Evolutionary conservation across 2,113 vertebrate species (phyloP).

Genomic region (Amphiprion percula): DNA sequence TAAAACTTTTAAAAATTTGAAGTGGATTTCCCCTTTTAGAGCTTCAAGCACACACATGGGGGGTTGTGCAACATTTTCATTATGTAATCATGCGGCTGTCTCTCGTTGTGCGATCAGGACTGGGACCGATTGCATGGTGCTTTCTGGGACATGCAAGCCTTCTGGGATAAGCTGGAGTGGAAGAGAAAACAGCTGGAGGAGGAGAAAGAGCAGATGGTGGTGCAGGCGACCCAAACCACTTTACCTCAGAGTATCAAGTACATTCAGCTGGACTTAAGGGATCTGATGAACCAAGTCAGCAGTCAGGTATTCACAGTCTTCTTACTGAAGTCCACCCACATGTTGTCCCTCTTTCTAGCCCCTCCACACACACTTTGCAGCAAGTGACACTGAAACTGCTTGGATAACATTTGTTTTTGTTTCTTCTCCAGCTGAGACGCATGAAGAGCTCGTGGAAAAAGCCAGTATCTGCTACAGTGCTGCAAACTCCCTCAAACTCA

Average conservation of each 20-base stretch:
- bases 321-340: background rate
- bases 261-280: slow-evolving; percentile 81
- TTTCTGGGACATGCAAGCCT: slow-evolving; percentile 65
- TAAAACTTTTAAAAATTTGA: slow-evolving; percentile 38
- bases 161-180: slow-evolving; percentile 76
- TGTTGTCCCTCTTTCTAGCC: background rate
- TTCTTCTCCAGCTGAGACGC: slow-evolving; percentile 64
- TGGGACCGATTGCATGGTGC: slow-evolving; percentile 72
- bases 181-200: slow-evolving; percentile 73
- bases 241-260: slow-evolving; percentile 68
- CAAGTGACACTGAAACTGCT: slow-evolving; percentile 38
- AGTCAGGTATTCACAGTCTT: slow-evolving; percentile 70
- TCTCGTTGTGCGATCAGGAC: slow-evolving; percentile 67
- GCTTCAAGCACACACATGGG: background rate
- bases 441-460: slow-evolving; percentile 39
- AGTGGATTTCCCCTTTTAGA: slow-evolving; percentile 57
- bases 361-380: background rate
- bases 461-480: background rate
- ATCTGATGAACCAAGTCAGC: slow-evolving; percentile 80
- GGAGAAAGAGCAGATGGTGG: slow-evolving; percentile 19
- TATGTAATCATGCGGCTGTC: slow-evolving; percentile 20
- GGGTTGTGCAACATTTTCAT: slow-evolving; percentile 34
- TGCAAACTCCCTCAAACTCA: background rate
- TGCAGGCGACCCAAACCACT: background rate
- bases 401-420: slow-evolving; percentile 21